A percentile compares a stretch with the other conserved stretches of the same genome.
These are phyloP conservation scores for Steinernema feltiae DNA, from an alignment of 1,140 invertebrate species.

Conservation along the genomic window DNA sequence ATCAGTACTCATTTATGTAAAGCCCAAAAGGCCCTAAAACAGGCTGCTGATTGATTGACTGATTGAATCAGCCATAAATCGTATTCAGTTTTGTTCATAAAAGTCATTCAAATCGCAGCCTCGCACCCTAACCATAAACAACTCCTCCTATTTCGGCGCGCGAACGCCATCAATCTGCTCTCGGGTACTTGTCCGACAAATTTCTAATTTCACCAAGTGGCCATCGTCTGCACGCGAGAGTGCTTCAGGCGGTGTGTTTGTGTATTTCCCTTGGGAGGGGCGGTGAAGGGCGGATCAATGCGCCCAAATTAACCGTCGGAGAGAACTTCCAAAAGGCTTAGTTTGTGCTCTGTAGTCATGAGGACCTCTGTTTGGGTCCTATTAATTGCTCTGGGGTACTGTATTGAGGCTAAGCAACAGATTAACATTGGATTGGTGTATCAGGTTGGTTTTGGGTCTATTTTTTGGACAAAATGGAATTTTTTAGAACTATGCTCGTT, in stretches of 20 bases:
- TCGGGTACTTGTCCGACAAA: no score
- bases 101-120: background rate
- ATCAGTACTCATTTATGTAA: no score
- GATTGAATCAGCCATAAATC: no score
- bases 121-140: background rate
- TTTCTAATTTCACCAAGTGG: conserved; percentile 12
- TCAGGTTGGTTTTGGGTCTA: conserved; percentile 37
- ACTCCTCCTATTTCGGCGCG: background rate
- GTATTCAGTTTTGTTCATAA: no score
- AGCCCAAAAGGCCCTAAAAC: no score
- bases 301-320: conserved; percentile 2
- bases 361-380: background rate
- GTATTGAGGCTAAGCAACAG: no score
- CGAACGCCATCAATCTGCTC: background rate
- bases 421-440: conserved; percentile 46
- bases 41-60: no score
- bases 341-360: background rate
- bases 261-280: conserved; percentile 4
- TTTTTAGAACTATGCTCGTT: conserved; percentile 49
- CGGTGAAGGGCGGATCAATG: conserved; percentile 5
- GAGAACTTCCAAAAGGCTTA: background rate
- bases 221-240: background rate
- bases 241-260: background rate
- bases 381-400: background rate
- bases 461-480: background rate